A percentile compares a stretch with the other conserved stretches of the same genome.
Evolutionary conservation across 2,888 invertebrate genomes (phyloP).

Genomic region (Phortica magna): DNA sequence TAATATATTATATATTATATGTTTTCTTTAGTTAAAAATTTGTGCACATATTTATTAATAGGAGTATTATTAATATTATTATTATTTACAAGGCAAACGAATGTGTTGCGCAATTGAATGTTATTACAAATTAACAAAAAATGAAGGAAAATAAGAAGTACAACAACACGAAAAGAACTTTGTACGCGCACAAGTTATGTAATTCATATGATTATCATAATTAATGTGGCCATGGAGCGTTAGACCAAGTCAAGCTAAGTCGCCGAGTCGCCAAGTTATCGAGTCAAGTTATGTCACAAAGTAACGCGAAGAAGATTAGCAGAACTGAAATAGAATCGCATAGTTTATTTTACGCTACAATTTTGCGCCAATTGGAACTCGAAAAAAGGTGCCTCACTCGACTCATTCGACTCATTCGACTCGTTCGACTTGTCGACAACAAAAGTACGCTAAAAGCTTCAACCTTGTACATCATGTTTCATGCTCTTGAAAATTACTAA

Average conservation of each 20-base stretch:
- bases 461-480: conserved; percentile 63
- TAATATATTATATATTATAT: too few relatives aligned
- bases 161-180: conserved; percentile 40
- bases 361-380: background rate
- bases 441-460: conserved; percentile 65
- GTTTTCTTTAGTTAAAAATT: background rate
- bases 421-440: conserved; percentile 55
- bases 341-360: background rate
- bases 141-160: conserved; percentile 37
- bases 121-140: background rate
- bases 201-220: conserved; percentile 72
- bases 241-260: conserved; percentile 48
- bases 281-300: conserved; percentile 33
- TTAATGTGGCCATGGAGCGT: conserved; percentile 67
- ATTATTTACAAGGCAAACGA: background rate
- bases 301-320: background rate
- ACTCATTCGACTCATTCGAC: conserved; percentile 55
- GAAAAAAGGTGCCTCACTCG: conserved; percentile 46
- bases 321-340: conserved; percentile 3
- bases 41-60: conserved; percentile 52
- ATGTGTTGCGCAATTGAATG: conserved; percentile 21
- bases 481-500: conserved; percentile 70
- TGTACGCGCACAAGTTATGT: conserved; percentile 59
- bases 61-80: background rate
- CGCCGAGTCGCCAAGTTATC: too few relatives aligned